phyloP scores from a whole-genome alignment of 2,797 vertebrate genomes.

The Cercopithecus mitis region DNA sequence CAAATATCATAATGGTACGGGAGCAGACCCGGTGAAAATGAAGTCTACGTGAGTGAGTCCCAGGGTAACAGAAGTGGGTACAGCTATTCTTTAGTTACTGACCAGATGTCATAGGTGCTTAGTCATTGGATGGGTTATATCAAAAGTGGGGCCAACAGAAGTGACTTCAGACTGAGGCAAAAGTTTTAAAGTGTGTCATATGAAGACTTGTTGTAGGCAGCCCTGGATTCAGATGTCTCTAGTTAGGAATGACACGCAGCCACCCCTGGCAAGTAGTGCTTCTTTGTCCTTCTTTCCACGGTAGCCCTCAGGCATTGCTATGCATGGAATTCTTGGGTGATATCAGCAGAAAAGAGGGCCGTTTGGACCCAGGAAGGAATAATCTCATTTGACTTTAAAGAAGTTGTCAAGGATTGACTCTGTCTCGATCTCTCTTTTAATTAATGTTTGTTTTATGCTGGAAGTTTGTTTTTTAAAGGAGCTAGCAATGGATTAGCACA shows the following conservation, averaged over 20 bases:
- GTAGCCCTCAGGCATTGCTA: background rate
- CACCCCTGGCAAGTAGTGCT: background rate
- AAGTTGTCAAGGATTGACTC: background rate
- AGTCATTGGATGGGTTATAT: background rate
- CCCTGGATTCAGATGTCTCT: background rate
- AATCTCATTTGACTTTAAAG: background rate
- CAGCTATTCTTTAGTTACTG: background rate
- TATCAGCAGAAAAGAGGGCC: background rate
- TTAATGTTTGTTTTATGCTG: conserved; percentile 32
- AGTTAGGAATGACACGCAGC: background rate
- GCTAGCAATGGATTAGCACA: background rate
- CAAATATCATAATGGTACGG: background rate
- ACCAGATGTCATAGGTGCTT: background rate
- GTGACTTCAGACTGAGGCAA: background rate
- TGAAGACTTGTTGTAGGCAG: background rate
- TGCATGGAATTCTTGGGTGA: background rate
- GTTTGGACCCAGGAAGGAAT: background rate
- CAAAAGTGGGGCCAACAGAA: background rate
- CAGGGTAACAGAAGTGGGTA: background rate
- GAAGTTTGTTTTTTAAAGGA: background rate
- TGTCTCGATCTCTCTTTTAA: background rate
- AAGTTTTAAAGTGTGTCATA: background rate
- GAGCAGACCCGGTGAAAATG: background rate
- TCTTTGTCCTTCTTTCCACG: background rate
- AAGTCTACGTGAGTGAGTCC: background rate